Conservation (phyloP, 2,888 invertebrate genomes). For the Catotricha subobsoleta region DNA sequence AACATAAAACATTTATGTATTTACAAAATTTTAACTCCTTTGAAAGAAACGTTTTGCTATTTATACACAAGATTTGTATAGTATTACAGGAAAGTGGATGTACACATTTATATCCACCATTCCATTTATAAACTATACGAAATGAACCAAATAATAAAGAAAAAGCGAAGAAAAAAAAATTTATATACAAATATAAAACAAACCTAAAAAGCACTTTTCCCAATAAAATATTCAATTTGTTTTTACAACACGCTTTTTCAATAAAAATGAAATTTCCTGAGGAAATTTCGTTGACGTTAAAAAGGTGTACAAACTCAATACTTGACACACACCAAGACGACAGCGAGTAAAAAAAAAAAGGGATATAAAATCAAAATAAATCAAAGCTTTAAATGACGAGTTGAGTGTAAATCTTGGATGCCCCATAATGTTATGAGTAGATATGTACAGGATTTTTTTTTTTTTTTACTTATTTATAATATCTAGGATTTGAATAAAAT, state of each 20-base stretch:
- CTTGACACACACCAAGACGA: neutral
- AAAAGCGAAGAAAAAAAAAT: neutral
- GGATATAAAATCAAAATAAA: conserved; percentile 6
- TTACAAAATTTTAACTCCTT: too few relatives aligned
- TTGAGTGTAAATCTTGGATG: conserved; percentile 4
- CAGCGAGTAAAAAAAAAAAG: neutral
- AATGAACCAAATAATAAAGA: too few relatives aligned
- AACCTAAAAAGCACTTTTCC: conserved; percentile 5
- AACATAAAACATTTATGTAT: too few relatives aligned
- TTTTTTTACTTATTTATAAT: too few relatives aligned
- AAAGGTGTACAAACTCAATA: conserved; percentile 1
- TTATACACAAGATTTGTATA: too few relatives aligned
- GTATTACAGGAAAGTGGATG: too few relatives aligned
- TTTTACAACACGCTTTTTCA: conserved; percentile 5
- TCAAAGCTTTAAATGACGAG: conserved; percentile 7
- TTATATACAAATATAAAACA: neutral
- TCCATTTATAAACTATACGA: too few relatives aligned
- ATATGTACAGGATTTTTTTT: too few relatives aligned
- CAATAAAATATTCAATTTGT: conserved; percentile 8
- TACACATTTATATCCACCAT: too few relatives aligned
- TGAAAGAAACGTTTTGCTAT: too few relatives aligned
- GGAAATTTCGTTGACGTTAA: conserved; percentile 3
- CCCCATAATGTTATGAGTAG: too few relatives aligned
- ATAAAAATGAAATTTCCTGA: conserved; percentile 3
- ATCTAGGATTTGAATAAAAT: too few relatives aligned